Percentiles rank a stretch among this genome's conserved stretches.
phyloP scores from a whole-genome alignment of 2,113 vertebrate species.

The Calcarius ornatus region DNA sequence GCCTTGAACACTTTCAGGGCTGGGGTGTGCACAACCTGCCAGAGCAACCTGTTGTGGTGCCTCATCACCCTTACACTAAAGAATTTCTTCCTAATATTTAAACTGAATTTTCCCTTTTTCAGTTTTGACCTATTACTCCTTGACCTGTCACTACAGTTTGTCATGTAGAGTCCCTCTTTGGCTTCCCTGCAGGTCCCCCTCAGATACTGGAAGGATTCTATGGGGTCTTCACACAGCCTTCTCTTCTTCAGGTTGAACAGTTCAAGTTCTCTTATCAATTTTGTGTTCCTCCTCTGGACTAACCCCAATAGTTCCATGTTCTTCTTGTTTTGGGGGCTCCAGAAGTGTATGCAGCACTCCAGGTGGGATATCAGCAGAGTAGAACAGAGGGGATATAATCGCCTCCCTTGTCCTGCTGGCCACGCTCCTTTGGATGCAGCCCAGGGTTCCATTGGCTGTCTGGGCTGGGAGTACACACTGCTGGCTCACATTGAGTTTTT shows the following conservation, averaged over 20 bases:
- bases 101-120: not conserved
- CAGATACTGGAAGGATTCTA: not conserved
- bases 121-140: not conserved
- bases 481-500: accelerated
- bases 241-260: not conserved
- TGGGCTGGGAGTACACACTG: accelerated
- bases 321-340: not conserved
- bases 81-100: not conserved
- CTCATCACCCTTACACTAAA: not conserved
- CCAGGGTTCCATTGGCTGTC: not conserved
- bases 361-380: not conserved
- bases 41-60: not conserved
- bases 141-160: not conserved
- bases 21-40: accelerated
- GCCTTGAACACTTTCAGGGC: not conserved
- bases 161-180: not conserved
- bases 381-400: not conserved
- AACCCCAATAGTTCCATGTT: not conserved
- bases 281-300: not conserved
- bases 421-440: accelerated
- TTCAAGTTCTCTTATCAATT: not conserved
- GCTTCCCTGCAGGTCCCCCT: not conserved
- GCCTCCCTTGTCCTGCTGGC: not conserved
- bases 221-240: accelerated
- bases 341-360: not conserved